These are phyloP conservation scores for Hyppa rectilinea DNA, from an alignment of 2,888 invertebrate species.

Conservation along the genomic window DNA sequence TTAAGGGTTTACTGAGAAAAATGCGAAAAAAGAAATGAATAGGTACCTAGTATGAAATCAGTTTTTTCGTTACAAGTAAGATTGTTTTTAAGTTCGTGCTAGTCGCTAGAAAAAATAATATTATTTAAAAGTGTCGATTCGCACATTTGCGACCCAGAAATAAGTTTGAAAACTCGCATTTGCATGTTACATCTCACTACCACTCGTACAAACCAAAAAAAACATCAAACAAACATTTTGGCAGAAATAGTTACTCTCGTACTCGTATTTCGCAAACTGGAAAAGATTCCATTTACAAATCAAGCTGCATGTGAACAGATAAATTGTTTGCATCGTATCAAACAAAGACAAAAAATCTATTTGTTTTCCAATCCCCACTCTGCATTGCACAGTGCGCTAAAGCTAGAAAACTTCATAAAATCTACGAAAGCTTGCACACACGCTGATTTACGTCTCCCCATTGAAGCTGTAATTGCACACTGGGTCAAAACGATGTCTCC, in stretches of 20 bases:
- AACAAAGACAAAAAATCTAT: constrained; percentile 1
- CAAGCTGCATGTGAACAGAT: background rate
- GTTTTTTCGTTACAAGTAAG: too few species aligned
- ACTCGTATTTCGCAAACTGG: background rate
- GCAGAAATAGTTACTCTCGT: background rate
- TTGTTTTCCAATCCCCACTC: constrained; percentile 30
- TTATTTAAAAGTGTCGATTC: too few species aligned
- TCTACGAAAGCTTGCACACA: constrained; percentile 58
- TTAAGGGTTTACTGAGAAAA: too few species aligned
- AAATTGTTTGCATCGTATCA: constrained; percentile 11
- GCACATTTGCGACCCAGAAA: too few species aligned
- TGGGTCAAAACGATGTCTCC: constrained; percentile 73
- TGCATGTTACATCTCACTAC: background rate
- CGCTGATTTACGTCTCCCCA: constrained; percentile 74
- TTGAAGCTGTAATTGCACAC: constrained; percentile 78
- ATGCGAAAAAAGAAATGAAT: too few species aligned
- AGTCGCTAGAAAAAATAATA: too few species aligned
- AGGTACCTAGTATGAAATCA: too few species aligned
- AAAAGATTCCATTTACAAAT: constrained; percentile 14
- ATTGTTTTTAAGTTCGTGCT: too few species aligned
- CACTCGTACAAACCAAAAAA: background rate
- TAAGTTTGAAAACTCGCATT: too few species aligned
- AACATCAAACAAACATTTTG: background rate
- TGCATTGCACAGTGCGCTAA: constrained; percentile 37
- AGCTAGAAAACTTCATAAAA: constrained; percentile 57